Evolutionary conservation across 2,888 invertebrate species (phyloP), one percentile per base, ranked within the genome.

Genomic region (Oscheius onirici): DNA sequence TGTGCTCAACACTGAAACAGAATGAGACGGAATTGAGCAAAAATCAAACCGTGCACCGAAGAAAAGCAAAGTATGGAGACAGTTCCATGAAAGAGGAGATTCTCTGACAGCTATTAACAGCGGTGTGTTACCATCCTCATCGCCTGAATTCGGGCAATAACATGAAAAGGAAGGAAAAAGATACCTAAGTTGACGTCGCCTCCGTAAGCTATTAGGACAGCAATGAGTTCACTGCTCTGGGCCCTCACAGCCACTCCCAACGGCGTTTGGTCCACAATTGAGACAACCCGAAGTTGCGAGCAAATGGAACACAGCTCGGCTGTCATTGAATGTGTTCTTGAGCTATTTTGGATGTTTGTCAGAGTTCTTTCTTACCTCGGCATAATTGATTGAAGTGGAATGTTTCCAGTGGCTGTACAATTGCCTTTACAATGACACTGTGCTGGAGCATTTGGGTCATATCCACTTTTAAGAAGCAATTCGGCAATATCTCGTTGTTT

Each of bases 91-190:
- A 63, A 90, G 89, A 71, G 89, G 90, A n/a, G 89, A 89, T 79
- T 90, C 90, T 70, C 90, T 89, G 51, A 90, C 90, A 28, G 91
- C 90, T 65, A 91, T 85, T 84, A 91, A 91, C 22, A 91, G 88
- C 0, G 91, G 91, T 17, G 91, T 90, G 84, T 91, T 90, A 22
- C 91, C 91, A 73, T 90, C 88, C 24, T 87, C 86, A 84, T 91
- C 91, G 84, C 77, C 80, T 79, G 49, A 69, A 58, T n/a, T 6
- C 34, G 8, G 34, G 3, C 3, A 34, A 8, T 34, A 34, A 34
- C 3, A 3, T 3, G 34, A 34, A 34, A 34, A 34, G n/a, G n/a
- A n/a, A 28, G 40, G 34, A 26, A 26, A 49, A 52, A 15, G 68
- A 13, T 52, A 80, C 89, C 89, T 57, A 89, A 87, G 82, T 90